Evolutionary conservation across 2,888 invertebrate species (phyloP).

Genomic region (Archips crataeganus): DNA sequence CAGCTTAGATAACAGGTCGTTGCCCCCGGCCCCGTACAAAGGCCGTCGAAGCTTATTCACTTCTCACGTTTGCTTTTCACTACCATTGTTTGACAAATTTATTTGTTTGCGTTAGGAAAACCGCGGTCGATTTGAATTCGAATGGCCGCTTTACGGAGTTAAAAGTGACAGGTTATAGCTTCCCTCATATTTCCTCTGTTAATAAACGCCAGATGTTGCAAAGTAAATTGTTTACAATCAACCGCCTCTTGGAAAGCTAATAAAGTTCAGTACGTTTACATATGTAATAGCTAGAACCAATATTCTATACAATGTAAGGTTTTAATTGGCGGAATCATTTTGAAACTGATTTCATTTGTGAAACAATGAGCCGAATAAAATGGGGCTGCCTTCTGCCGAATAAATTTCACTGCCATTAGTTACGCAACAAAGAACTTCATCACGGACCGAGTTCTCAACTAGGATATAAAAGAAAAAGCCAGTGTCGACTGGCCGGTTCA

Average conservation of each 20-base stretch:
- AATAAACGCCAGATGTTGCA: constrained; percentile 18
- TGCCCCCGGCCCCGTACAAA: constrained; percentile 48
- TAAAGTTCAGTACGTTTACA: background rate
- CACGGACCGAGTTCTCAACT: constrained; percentile 17
- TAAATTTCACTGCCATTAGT: constrained; percentile 1
- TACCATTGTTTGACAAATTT: constrained; percentile 52
- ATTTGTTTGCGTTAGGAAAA: constrained; percentile 47
- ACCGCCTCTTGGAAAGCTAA: constrained; percentile 4
- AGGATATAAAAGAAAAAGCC: constrained; percentile 21
- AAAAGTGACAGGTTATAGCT: constrained; percentile 22
- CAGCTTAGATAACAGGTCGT: constrained; percentile 58
- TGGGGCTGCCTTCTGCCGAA: background rate
- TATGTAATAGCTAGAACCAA: constrained; percentile 2
- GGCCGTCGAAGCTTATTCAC: constrained; percentile 51
- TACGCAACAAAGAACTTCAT: constrained; percentile 21
- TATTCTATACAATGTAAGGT: background rate
- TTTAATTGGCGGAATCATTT: background rate
- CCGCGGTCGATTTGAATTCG: constrained; percentile 30
- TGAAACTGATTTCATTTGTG: background rate
- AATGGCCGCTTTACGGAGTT: constrained; percentile 20
- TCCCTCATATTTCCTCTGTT: constrained; percentile 13
- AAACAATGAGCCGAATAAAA: constrained; percentile 5
- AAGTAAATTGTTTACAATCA: background rate
- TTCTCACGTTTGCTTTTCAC: constrained; percentile 64
- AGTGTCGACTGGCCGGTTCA: background rate